A percentile compares a stretch with the other conserved stretches of the same genome.
These are phyloP conservation scores for Microctenopoma lineatum DNA, from an alignment of 2,797 vertebrate genomes.

Conservation along the genomic window DNA sequence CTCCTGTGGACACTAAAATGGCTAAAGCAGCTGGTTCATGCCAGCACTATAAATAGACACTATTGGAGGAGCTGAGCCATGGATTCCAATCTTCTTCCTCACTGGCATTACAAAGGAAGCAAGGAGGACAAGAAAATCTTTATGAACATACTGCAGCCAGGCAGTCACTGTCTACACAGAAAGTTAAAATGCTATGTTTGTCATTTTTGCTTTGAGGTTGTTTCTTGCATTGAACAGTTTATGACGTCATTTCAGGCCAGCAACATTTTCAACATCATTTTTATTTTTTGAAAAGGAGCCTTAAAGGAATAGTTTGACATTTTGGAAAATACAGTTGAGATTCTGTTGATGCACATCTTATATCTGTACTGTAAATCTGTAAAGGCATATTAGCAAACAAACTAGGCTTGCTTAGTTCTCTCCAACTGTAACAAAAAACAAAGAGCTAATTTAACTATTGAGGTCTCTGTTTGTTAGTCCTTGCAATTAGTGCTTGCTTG, in stretches of 20 bases:
- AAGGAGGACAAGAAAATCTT: constrained; percentile 27
- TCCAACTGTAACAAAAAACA: no score
- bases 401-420: not conserved
- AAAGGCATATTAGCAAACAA: not conserved
- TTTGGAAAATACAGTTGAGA: not conserved
- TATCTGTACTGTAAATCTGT: not conserved
- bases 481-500: no score
- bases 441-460: no score
- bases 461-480: no score
- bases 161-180: constrained; percentile 4
- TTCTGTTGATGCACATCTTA: not conserved
- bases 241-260: not conserved
- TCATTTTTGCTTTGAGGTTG: not conserved
- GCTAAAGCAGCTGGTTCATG: constrained; percentile 76
- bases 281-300: no score
- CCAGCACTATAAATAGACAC: constrained; percentile 78
- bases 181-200: not conserved
- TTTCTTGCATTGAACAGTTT: not conserved
- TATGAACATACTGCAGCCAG: constrained; percentile 32
- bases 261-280: not conserved
- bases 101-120: constrained; percentile 41
- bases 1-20: constrained; percentile 68
- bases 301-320: constrained; percentile 6
- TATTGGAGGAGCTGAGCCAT: constrained; percentile 59
- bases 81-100: constrained; percentile 70